A percentile compares a stretch with the other conserved stretches of the same genome.
phyloP scores from a whole-genome alignment of 2,797 vertebrate species.

The Hipposideros larvatus region DNA sequence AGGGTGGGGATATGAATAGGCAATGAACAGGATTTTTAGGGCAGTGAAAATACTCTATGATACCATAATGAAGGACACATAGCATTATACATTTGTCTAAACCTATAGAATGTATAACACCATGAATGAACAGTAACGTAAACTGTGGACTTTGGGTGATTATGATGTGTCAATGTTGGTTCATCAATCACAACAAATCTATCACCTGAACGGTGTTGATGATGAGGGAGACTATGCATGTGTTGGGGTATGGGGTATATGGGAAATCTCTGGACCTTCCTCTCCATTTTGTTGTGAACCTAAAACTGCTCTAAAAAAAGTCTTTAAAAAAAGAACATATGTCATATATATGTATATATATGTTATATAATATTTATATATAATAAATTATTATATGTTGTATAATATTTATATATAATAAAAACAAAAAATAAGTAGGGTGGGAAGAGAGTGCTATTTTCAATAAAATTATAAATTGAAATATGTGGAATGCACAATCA shows the following conservation, averaged over 20 bases:
- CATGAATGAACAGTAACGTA: not conserved
- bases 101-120: not conserved
- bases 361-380: too few relatives aligned
- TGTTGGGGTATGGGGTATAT: too few relatives aligned
- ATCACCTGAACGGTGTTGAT: not conserved
- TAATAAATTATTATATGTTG: too few relatives aligned
- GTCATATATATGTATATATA: not conserved
- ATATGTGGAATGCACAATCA: not conserved
- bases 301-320: not conserved
- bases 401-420: not conserved
- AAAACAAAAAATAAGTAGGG: not conserved
- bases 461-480: constrained; percentile 7
- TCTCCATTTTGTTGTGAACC: not conserved
- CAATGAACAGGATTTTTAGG: not conserved
- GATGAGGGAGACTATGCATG: too few relatives aligned
- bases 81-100: not conserved
- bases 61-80: not conserved
- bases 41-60: not conserved
- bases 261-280: not conserved
- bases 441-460: not conserved
- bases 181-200: not conserved
- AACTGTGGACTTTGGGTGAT: not conserved
- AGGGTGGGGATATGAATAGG: not conserved
- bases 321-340: not conserved
- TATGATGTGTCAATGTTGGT: not conserved